Evolutionary conservation across 2,113 vertebrate genomes (phyloP).

Genomic region (Bagarius yarrelli): DNA sequence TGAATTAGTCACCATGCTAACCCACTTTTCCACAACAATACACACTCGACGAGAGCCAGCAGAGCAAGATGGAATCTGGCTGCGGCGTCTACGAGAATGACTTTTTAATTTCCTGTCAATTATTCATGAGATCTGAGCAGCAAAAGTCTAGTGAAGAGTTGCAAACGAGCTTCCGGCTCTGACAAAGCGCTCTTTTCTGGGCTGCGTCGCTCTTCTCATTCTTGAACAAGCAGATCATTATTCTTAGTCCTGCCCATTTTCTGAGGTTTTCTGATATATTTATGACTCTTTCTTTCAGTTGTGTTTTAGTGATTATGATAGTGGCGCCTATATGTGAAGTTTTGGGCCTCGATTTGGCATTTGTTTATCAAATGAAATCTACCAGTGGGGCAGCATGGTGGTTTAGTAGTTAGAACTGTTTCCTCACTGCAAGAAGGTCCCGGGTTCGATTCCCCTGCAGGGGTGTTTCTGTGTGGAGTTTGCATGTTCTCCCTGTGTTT

Average conservation of each 20-base stretch:
- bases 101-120: constrained; percentile 56
- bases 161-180: constrained; percentile 42
- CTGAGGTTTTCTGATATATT: constrained; percentile 24
- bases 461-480: too few species aligned
- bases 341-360: constrained; percentile 7
- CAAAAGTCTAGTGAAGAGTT: constrained; percentile 53
- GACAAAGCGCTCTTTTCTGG: constrained; percentile 47
- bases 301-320: constrained; percentile 7
- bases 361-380: background rate
- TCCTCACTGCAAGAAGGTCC: too few species aligned
- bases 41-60: constrained; percentile 25
- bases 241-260: constrained; percentile 39
- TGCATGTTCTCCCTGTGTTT: too few species aligned
- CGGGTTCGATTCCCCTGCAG: too few species aligned
- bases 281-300: background rate
- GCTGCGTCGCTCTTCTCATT: constrained; percentile 41
- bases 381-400: too few species aligned
- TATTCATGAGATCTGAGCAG: constrained; percentile 58
- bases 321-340: constrained; percentile 8
- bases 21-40: constrained; percentile 36
- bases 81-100: constrained; percentile 42
- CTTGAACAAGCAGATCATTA: constrained; percentile 41
- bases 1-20: constrained; percentile 42
- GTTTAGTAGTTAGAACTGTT: too few species aligned
- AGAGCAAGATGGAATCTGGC: constrained; percentile 46